Conservation (phyloP, 2,797 vertebrate genomes). For the Sorex maritimensis region DNA sequence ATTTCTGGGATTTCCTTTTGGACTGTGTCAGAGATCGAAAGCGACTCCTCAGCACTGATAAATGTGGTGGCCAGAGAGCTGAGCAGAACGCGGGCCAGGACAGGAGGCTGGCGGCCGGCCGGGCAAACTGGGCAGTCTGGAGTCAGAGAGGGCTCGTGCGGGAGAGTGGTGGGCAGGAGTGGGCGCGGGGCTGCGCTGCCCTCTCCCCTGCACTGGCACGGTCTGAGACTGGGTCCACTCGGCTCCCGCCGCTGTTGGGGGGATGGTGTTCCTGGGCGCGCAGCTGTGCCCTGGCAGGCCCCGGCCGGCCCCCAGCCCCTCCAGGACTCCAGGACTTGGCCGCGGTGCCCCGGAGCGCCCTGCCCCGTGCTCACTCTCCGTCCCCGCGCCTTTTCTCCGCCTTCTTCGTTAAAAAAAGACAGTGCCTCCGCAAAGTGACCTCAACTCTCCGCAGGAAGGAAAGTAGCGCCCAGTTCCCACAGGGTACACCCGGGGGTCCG, state of each 20-base stretch:
- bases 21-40: not conserved
- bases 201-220: not conserved
- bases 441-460: slow-evolving; percentile 78
- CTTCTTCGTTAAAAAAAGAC: not conserved
- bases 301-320: not conserved
- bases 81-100: not conserved
- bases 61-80: not conserved
- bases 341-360: no score
- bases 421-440: not conserved
- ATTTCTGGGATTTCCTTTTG: not conserved
- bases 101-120: not conserved
- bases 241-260: not conserved
- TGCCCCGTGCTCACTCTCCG: not conserved
- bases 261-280: slow-evolving; percentile 31
- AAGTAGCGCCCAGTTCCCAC: slow-evolving; percentile 27
- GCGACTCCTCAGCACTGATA: not conserved
- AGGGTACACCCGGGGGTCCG: no score
- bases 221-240: not conserved
- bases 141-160: not conserved
- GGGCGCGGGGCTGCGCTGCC: no score
- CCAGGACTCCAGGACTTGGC: no score
- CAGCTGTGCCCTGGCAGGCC: slow-evolving; percentile 15
- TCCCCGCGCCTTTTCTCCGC: not conserved
- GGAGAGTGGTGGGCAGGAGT: not conserved
- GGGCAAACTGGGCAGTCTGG: not conserved